Base-by-base conservation (phyloP, 2,113 vertebrate genomes). In the Calcarius ornatus region DNA sequence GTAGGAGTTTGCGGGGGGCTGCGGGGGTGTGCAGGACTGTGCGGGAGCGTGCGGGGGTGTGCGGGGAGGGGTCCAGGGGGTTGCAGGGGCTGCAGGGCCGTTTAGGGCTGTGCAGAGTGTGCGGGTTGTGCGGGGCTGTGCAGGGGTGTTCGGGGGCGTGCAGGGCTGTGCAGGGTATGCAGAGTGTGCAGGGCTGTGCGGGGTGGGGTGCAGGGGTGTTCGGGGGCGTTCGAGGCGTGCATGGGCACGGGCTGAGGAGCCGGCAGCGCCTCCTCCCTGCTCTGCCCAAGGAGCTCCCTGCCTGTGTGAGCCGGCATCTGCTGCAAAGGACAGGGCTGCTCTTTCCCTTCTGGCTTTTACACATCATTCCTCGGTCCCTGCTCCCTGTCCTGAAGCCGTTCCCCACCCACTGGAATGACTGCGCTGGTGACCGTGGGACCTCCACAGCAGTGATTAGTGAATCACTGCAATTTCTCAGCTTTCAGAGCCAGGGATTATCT, bases 361-460 rank as follows among this genome's bases (percentile, higher is more conserved):
- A 20, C 24, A 65, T 21, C 47, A 9, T 56, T 59, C 2, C 2
- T 42, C 18, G 23, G 2, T 37, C 21, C 38, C 30, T 35, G 65
- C n/a, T 51, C 33, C 19, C 54, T 48, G 25, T 45, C 61, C 86
- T 57, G 38, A 79, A 48, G 70, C 78, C 64, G 11, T 68, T 81
- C 51, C 35, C 61, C 63, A 83, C 94, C 79, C 81, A 82, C 87
- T 37, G 78, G 42, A 64, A 72, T 85, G 87, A 93, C 81, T 89
- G 57, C 87, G 65, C 57, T 56, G 15, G 30, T 85, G 84, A 56
- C 81, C 15, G 3, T 1, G 3, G 57, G 48, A 72, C 73, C 81
- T 65, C 57, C 2, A 2, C 57, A 72, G 70, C 9, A 1, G 70
- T 63, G 37, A 82, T 61, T 6, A 38, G 66, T 72, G 90, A 94